These are phyloP conservation scores for Lycaon pictus DNA, from an alignment of 2,113 vertebrate genomes.

Conservation along the genomic window DNA sequence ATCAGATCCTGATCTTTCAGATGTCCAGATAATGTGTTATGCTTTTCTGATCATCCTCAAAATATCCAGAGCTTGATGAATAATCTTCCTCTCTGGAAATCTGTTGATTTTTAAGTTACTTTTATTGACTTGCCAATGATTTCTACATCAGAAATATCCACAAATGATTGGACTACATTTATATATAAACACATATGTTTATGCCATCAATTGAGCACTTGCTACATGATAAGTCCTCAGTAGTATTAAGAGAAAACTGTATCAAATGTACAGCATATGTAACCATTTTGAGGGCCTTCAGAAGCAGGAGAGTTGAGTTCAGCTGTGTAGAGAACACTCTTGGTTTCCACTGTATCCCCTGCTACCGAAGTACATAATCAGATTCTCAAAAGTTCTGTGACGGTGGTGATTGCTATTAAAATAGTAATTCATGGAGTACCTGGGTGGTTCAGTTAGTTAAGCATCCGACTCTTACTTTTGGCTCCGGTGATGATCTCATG, in stretches of 20 bases:
- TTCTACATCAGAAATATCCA: not conserved
- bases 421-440: too few species aligned
- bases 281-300: not conserved
- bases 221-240: not conserved
- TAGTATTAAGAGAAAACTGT: not conserved
- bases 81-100: not conserved
- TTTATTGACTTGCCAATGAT: not conserved
- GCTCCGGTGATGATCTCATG: too few species aligned
- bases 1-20: not conserved
- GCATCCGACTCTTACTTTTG: too few species aligned
- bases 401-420: not conserved
- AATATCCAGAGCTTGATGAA: not conserved
- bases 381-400: not conserved
- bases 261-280: not conserved
- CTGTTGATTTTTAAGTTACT: not conserved
- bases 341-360: not conserved
- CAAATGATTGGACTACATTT: not conserved
- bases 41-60: not conserved
- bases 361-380: not conserved
- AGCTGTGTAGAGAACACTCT: not conserved
- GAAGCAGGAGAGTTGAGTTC: too few species aligned
- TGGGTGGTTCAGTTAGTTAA: too few species aligned
- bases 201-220: not conserved
- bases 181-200: accelerated
- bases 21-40: not conserved